Conservation (phyloP, 1,140 invertebrate species). For the Notospermus geniculatus region DNA sequence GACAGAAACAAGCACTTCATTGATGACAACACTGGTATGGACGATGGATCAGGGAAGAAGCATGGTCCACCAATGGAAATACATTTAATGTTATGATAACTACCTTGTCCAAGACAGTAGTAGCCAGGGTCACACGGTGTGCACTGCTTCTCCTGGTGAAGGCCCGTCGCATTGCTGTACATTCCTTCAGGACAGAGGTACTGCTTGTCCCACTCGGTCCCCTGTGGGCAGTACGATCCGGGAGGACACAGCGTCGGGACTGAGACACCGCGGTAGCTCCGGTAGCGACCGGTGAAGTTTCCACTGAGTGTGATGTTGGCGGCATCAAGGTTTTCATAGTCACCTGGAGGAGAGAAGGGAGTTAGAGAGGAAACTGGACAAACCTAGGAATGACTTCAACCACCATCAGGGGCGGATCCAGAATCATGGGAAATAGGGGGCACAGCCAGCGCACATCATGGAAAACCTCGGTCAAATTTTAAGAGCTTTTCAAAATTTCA, state of each 20-base stretch:
- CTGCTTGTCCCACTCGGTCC: slow-evolving; percentile 35
- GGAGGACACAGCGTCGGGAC: slow-evolving; percentile 42
- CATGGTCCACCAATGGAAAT: too few species aligned
- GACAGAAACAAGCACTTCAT: too few species aligned
- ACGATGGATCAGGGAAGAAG: too few species aligned
- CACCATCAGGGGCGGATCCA: too few species aligned
- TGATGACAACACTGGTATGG: too few species aligned
- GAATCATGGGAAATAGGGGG: too few species aligned
- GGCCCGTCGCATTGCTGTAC: slow-evolving; percentile 43
- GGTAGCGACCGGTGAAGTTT: slow-evolving; percentile 42
- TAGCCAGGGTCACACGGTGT: slow-evolving; percentile 43
- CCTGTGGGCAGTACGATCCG: slow-evolving; percentile 49
- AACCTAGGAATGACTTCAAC: too few species aligned
- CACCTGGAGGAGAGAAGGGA: slow-evolving; percentile 35
- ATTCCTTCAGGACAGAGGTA: slow-evolving; percentile 43
- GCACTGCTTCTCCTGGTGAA: slow-evolving; percentile 37
- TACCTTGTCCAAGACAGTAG: slow-evolving; percentile 48
- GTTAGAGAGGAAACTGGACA: too few species aligned
- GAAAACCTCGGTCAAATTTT: too few species aligned
- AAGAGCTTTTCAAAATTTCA: too few species aligned
- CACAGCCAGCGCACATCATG: too few species aligned
- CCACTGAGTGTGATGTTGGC: slow-evolving; percentile 37
- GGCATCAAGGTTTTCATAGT: slow-evolving; percentile 45
- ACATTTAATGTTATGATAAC: too few species aligned
- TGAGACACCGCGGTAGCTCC: slow-evolving; percentile 47